phyloP scores from a whole-genome alignment of 2,888 invertebrate genomes.

The Megamerina dolium region DNA sequence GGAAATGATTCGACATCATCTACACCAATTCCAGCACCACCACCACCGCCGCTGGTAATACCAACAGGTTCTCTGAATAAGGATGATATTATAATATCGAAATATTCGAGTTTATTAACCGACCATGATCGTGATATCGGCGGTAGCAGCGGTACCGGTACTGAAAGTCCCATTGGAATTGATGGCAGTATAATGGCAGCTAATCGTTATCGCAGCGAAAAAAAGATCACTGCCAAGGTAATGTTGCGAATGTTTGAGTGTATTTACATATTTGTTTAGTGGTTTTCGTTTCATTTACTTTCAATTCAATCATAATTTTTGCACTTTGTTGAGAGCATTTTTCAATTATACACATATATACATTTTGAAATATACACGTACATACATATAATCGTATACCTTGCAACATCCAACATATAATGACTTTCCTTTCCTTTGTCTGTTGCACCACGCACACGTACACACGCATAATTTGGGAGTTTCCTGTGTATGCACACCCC shows the following conservation, averaged over 20 bases:
- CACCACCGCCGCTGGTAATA: neutral
- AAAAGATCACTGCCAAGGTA: constrained; percentile 50
- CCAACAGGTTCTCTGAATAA: constrained; percentile 22
- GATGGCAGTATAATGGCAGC: constrained; percentile 15
- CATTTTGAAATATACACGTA: too few relatives aligned
- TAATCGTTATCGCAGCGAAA: constrained; percentile 48
- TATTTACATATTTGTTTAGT: too few relatives aligned
- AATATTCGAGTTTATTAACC: constrained; percentile 37
- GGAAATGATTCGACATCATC: constrained; percentile 41
- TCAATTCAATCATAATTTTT: too few relatives aligned
- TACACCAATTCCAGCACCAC: constrained; percentile 41
- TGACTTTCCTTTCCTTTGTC: too few relatives aligned
- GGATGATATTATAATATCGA: constrained; percentile 38
- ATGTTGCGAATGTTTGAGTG: neutral
- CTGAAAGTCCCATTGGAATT: constrained; percentile 6
- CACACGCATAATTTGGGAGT: too few relatives aligned
- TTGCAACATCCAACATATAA: too few relatives aligned
- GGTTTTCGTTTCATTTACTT: too few relatives aligned
- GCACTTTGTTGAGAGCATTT: too few relatives aligned
- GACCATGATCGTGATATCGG: constrained; percentile 37
- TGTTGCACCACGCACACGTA: too few relatives aligned
- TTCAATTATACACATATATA: too few relatives aligned
- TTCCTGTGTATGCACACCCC: too few relatives aligned
- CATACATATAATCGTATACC: too few relatives aligned
- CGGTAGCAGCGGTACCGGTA: constrained; percentile 19